Evolutionary conservation across 1,140 invertebrate species (phyloP).

Genomic region (Goniozus legneri): DNA sequence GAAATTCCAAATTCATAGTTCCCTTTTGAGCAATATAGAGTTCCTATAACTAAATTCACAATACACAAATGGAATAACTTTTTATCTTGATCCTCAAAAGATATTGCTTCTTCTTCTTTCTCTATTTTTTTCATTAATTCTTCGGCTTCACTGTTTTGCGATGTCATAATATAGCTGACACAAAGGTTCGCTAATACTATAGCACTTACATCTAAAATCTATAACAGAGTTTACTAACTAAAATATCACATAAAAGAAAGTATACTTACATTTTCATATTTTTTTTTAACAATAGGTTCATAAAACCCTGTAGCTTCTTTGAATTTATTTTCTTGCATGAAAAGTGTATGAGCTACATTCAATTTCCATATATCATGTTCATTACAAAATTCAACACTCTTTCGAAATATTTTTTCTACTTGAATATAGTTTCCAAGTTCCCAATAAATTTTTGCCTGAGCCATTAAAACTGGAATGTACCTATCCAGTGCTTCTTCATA

Average conservation of each 20-base stretch:
- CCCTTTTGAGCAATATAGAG: constrained; percentile 96
- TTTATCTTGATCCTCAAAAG: constrained; percentile 90
- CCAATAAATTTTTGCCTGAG: constrained; percentile 99
- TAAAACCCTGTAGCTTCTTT: constrained; percentile 98
- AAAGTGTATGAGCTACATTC: constrained; percentile 97
- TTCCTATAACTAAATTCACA: constrained; percentile 97
- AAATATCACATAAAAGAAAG: constrained; percentile 5
- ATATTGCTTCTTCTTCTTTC: constrained; percentile 92
- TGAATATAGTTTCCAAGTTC: constrained; percentile 93
- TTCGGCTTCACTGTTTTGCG: constrained; percentile 98
- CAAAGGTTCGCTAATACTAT: constrained; percentile 97
- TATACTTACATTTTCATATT: constrained; percentile 82
- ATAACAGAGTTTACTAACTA: constrained; percentile 21
- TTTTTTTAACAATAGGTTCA: constrained; percentile 96
- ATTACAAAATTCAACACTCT: constrained; percentile 97
- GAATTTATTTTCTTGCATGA: constrained; percentile 99
- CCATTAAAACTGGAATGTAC: constrained; percentile 95
- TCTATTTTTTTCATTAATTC: constrained; percentile 98
- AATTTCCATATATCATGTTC: constrained; percentile 96
- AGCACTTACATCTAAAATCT: constrained; percentile 92
- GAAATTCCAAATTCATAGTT: constrained; percentile 99
- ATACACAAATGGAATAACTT: constrained; percentile 98
- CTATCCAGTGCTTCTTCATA: constrained; percentile 90
- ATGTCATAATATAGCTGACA: constrained; percentile 98
- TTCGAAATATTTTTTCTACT: constrained; percentile 91